Evolutionary conservation across 2,797 vertebrate species (phyloP), one percentile per base, ranked within the genome.

Genomic region (Podarcis lilfordi): DNA sequence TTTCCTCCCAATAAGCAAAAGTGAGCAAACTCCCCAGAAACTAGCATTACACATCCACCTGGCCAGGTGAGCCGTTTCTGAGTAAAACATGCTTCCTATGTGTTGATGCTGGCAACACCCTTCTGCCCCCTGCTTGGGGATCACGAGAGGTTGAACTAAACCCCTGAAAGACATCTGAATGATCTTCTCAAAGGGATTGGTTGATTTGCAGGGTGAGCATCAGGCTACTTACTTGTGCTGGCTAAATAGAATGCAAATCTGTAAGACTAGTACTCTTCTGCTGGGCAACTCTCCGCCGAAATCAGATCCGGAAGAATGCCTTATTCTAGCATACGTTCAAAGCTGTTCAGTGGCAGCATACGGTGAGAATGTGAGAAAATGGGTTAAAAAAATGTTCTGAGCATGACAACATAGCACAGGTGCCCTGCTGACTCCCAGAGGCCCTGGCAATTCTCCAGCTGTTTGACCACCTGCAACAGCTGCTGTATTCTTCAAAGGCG

Each of bases 381-480:
- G 87, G 85, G 77, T 91, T 61, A 88, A 87, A 88, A 88, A 87
- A 89, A 50, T 0, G 0, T 85, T 61, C 50, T 0, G 0, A 80
- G 59, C 0, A 0, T 90, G 92, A 91, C 87, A 64, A 32, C 89
- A 79, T 19, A 7, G 80, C 40, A 0, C 8, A 86, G 82, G 72
- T 92, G 81, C 43, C 69, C 93, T 76, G 87, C 81, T 86, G 92
- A 21, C 82, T 93, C 91, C 64, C 0, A 0, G 87, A 89, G 89
- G 84, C 91, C 91, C 89, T 92, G 93, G 93, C 91, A 95, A 92
- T 84, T 91, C 88, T 94, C 93, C 94, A 94, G 93, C 90, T 94
- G 94, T 84, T 90, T 91, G 90, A 85, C 93, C 95, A 96, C 95
- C 95, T 96, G 94, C 94, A 92, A 92, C 89, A 93, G 91, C 88